Conservation (phyloP, 2,797 vertebrate genomes). For the Varecia variegata region DNA sequence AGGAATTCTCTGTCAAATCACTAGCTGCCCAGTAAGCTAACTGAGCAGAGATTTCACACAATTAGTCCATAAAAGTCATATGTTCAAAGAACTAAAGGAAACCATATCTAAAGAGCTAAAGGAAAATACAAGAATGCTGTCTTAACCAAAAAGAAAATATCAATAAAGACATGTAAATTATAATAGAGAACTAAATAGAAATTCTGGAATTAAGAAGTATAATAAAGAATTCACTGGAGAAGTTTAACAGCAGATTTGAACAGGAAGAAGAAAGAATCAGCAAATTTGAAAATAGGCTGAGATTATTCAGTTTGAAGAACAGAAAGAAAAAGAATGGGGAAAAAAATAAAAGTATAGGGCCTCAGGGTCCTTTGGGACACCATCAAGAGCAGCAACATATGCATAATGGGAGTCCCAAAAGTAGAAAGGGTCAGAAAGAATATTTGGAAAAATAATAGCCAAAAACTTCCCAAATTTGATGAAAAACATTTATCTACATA, state of each 20-base stretch:
- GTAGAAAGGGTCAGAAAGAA: neutral
- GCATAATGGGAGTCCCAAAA: neutral
- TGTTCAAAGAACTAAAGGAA: neutral
- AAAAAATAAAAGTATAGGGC: neutral
- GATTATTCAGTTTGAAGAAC: neutral
- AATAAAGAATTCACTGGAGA: neutral
- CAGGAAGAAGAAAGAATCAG: neutral
- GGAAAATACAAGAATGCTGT: neutral
- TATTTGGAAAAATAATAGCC: neutral
- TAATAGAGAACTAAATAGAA: neutral
- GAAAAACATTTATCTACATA: neutral
- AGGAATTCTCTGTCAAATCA: neutral
- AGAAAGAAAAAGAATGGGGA: neutral
- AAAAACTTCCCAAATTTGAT: neutral
- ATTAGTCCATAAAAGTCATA: slow-evolving; percentile 18
- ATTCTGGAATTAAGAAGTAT: neutral
- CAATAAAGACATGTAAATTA: neutral
- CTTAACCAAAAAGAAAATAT: slow-evolving; percentile 21
- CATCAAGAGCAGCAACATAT: neutral
- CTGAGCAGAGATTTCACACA: neutral
- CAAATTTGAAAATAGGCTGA: neutral
- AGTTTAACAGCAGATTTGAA: neutral
- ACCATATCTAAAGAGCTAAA: neutral
- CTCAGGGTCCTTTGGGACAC: neutral
- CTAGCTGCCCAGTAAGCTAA: neutral